phyloP scores from a whole-genome alignment of 1,140 invertebrate species.

The Tetragnatha versicolor region DNA sequence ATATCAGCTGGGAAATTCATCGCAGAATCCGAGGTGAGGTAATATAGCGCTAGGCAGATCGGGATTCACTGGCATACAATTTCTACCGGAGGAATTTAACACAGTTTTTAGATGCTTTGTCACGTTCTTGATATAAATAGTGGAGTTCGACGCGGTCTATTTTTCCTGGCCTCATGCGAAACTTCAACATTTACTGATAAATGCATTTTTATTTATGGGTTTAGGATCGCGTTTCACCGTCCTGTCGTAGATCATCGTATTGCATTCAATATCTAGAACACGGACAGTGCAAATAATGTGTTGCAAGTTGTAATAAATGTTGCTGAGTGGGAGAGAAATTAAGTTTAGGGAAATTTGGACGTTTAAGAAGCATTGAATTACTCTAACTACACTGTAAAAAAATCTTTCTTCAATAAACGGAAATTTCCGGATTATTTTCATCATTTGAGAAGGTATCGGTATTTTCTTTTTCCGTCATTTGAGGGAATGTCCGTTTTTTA shows the following conservation, averaged over 20 bases:
- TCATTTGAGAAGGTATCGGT: too few species aligned
- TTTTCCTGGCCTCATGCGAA: slow-evolving; percentile 26
- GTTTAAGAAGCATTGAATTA: not conserved
- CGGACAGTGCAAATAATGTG: too few species aligned
- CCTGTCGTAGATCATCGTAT: not conserved
- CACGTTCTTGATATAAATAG: slow-evolving; percentile 37
- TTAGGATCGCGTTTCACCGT: not conserved
- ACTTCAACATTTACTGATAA: slow-evolving; percentile 25
- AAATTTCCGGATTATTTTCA: too few species aligned
- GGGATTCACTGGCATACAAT: slow-evolving; percentile 22
- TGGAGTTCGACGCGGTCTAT: slow-evolving; percentile 12
- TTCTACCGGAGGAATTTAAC: slow-evolving; percentile 35
- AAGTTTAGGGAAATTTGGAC: not conserved
- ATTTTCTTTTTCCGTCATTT: too few species aligned
- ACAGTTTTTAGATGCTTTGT: slow-evolving; percentile 40
- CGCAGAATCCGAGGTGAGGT: too few species aligned
- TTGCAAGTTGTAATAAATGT: too few species aligned
- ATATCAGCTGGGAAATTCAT: too few species aligned
- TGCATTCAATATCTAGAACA: not conserved
- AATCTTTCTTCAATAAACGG: too few species aligned
- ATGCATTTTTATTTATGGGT: slow-evolving; percentile 17
- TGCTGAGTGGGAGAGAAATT: not conserved
- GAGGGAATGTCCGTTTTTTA: too few species aligned
- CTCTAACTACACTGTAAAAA: not conserved
- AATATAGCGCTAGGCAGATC: not conserved